phyloP scores from a whole-genome alignment of 2,888 invertebrate genomes.

The Lingula anatina region DNA sequence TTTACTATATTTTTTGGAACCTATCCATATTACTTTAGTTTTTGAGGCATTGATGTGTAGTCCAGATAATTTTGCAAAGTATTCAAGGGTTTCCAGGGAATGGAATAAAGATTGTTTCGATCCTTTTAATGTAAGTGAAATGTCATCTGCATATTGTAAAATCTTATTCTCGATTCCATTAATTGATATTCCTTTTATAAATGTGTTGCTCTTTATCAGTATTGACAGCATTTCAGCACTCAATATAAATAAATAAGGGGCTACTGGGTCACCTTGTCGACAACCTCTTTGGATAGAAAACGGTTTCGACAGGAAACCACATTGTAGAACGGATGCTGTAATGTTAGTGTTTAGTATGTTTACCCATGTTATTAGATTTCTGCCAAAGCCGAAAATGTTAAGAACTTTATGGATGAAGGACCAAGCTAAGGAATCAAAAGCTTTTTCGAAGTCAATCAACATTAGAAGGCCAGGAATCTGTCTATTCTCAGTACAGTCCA shows the following conservation, averaged over 20 bases:
- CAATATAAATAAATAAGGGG: constrained; percentile 6
- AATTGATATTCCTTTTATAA: constrained; percentile 5
- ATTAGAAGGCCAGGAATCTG: constrained; percentile 11
- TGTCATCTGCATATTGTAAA: constrained; percentile 8
- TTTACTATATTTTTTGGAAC: background rate
- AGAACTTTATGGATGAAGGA: constrained; percentile 4
- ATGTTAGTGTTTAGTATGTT: constrained; percentile 3
- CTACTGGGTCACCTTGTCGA: constrained; percentile 7
- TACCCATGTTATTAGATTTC: constrained; percentile 5
- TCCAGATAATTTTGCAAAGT: too few relatives aligned
- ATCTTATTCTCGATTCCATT: constrained; percentile 1
- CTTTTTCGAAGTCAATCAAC: too few relatives aligned
- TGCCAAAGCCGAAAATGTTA: constrained; percentile 6
- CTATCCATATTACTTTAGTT: constrained; percentile 5
- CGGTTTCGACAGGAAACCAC: constrained; percentile 5
- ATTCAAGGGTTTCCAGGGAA: too few relatives aligned
- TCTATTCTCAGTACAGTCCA: constrained; percentile 9
- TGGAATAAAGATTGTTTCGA: constrained; percentile 6
- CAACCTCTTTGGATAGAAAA: constrained; percentile 6
- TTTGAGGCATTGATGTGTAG: too few relatives aligned
- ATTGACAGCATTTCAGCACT: constrained; percentile 6
- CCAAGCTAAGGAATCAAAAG: constrained; percentile 8
- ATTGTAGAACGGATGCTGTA: constrained; percentile 1
- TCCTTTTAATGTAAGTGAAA: constrained; percentile 4
- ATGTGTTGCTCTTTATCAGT: constrained; percentile 3